These are phyloP conservation scores for Beroe forskalii DNA, from an alignment of 37 sponge, comb jelly and placozoan species.

Conservation along the genomic window DNA sequence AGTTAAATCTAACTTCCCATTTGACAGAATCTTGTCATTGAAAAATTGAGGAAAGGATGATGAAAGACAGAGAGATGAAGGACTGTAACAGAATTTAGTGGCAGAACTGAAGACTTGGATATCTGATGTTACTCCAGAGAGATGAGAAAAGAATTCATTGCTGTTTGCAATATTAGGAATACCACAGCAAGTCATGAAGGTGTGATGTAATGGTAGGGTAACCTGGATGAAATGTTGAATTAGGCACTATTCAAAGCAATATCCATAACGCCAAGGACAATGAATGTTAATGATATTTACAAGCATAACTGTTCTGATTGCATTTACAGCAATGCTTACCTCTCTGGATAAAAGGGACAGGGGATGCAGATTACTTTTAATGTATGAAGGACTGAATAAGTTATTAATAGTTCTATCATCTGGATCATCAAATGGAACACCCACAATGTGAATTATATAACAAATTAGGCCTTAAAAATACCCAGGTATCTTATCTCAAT, in stretches of 20 bases:
- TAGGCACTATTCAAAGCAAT: too few relatives aligned
- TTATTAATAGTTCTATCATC: neutral
- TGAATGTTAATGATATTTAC: too few relatives aligned
- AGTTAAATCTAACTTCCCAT: neutral
- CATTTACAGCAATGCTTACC: neutral
- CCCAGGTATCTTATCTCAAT: too few relatives aligned
- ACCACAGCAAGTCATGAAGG: conserved; percentile 8
- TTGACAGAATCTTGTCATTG: neutral
- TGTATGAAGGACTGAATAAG: neutral
- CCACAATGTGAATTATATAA: neutral
- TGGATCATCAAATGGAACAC: conserved; percentile 35
- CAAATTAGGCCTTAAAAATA: neutral
- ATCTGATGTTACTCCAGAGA: neutral
- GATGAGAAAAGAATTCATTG: neutral
- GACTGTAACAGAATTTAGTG: conserved; percentile 1
- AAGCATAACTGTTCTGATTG: neutral
- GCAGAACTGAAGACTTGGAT: neutral
- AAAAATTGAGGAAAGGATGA: neutral
- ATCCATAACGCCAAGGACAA: too few relatives aligned
- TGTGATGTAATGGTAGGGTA: neutral
- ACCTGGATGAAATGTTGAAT: too few relatives aligned
- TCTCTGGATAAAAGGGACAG: neutral
- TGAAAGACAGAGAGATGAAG: neutral
- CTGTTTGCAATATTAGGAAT: neutral
- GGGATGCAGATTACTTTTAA: neutral